Evolutionary conservation across 1,140 invertebrate species (phyloP), one percentile per base, ranked within the genome.

Genomic region (Parasteatoda tepidariorum): DNA sequence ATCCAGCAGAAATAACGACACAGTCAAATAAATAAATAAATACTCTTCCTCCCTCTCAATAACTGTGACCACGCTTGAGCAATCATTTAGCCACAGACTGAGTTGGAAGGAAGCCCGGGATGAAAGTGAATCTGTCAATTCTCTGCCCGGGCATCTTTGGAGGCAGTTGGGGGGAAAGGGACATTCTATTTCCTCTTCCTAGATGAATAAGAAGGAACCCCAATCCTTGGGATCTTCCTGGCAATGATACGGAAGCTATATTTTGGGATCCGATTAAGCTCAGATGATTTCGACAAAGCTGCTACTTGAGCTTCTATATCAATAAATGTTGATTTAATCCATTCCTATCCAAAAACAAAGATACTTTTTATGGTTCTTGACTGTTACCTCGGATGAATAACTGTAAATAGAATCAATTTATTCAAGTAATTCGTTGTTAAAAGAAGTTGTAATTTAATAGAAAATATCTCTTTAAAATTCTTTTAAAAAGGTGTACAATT

Each of bases 191-290:
- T 75, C 48, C 55, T 34, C n/a, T n/a, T 24, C 33, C 18, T 24
- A 62, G 73, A 75, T 61, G 73, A 62, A 75, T 62, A 61, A 62
- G 30, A 26, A 62, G n/a, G n/a, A n/a, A n/a, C n/a, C 62, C 41
- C 5, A 22, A 62, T 62, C 22, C 38, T 34, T 26, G 33, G 67
- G 54, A n/a, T n/a, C n/a, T n/a, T n/a, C 34, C 26, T 70, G 67
- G 41, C 41, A 48, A 41, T 18, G 30, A 33, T 34, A 62, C 55
- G 73, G 73, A 62, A 75, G 55, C 5, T 22, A 41, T n/a, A n/a
- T 33, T 38, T 54, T 28, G 33, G 48, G 48, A 54, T 54, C 26
- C 31, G 68, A 71, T 71, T 55, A 55, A 71, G 68, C 33, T 71
- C 26, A 71, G 48, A 55, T 41, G 57, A 55, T 55, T 55, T 31